Conservation (phyloP, 2,113 vertebrate genomes). For the Gadus macrocephalus region DNA sequence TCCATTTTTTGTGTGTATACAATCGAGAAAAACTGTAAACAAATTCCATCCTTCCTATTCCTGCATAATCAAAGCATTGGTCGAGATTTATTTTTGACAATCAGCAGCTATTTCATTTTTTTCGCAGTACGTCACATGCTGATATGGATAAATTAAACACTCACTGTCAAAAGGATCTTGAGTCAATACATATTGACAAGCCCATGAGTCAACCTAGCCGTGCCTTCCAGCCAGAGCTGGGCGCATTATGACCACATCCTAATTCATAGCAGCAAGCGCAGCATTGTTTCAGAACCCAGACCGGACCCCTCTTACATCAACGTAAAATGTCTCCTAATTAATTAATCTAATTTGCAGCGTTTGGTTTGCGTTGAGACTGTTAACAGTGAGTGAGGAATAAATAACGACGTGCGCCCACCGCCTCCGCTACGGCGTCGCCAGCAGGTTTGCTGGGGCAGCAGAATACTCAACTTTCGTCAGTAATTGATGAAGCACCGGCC, state of each 20-base stretch:
- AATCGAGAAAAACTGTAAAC: no score
- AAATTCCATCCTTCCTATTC: no score
- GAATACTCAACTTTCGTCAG: conserved; percentile 55
- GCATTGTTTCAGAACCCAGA: conserved; percentile 23
- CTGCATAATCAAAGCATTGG: background rate
- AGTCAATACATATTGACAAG: conserved; percentile 33
- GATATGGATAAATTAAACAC: conserved; percentile 19
- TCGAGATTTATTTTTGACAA: background rate
- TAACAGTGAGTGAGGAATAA: conserved; percentile 47
- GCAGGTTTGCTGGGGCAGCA: conserved; percentile 56
- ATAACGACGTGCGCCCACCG: conserved; percentile 28
- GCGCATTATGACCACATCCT: background rate
- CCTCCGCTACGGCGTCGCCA: conserved; percentile 29
- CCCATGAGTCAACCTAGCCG: conserved; percentile 15
- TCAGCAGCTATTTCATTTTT: no score
- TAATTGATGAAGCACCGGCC: conserved; percentile 62
- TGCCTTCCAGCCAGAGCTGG: background rate
- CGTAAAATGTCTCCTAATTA: conserved; percentile 34
- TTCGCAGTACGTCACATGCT: conserved; percentile 20
- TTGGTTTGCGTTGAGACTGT: conserved; percentile 38
- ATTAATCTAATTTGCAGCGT: conserved; percentile 53
- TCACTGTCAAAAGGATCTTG: conserved; percentile 37
- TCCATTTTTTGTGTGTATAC: no score
- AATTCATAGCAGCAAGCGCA: background rate
- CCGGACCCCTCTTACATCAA: background rate